phyloP scores from a whole-genome alignment of 2,888 invertebrate species.

The Nudaria mundana region DNA sequence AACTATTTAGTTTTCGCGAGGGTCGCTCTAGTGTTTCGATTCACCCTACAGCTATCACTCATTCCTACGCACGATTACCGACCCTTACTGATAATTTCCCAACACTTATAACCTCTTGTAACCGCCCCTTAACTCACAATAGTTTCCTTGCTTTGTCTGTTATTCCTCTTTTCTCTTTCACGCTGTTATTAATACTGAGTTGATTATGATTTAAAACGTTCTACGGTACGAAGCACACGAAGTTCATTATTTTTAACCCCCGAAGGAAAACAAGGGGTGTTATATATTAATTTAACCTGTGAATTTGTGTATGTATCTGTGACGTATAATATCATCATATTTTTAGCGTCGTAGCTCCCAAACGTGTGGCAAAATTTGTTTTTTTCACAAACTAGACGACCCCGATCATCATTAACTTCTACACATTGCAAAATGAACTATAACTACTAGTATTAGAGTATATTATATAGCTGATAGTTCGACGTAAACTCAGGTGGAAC shows the following conservation, averaged over 20 bases:
- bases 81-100: conserved; percentile 24
- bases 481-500: conserved; percentile 45
- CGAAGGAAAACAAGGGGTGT: too few species aligned
- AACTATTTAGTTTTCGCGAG: too few species aligned
- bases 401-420: conserved; percentile 28
- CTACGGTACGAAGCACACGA: conserved; percentile 22
- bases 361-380: too few species aligned
- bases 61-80: conserved; percentile 26
- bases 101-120: conserved; percentile 23
- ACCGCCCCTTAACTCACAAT: conserved; percentile 32
- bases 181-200: conserved; percentile 37
- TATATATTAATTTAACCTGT: too few species aligned
- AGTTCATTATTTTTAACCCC: conserved; percentile 8
- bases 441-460: background rate
- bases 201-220: conserved; percentile 45
- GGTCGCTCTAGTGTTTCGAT: conserved; percentile 1
- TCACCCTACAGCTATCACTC: conserved; percentile 23
- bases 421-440: conserved; percentile 11
- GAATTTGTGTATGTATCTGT: too few species aligned
- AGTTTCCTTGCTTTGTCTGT: conserved; percentile 46
- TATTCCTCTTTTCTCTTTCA: conserved; percentile 45
- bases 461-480: background rate
- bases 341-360: too few species aligned
- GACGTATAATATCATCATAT: too few species aligned
- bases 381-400: too few species aligned